Evolutionary conservation across 2,113 vertebrate genomes (phyloP).

Genomic region (Muscicapa adusta): DNA sequence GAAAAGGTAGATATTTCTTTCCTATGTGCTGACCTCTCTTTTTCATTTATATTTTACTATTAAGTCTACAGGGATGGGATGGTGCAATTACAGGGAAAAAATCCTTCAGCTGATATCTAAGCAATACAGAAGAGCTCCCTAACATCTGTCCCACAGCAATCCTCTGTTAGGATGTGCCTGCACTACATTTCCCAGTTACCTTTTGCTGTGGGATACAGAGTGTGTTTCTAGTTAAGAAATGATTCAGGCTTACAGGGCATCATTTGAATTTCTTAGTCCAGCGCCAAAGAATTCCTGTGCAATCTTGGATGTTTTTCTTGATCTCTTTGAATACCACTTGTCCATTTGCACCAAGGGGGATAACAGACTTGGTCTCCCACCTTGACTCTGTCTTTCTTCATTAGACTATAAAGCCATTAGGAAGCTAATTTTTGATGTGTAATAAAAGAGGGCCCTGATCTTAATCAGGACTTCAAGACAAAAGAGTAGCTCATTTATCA

Average conservation of each 20-base stretch:
- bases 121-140: not conserved
- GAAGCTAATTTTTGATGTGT: not conserved
- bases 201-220: not conserved
- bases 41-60: not conserved
- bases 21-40: not conserved
- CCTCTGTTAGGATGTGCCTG: not conserved
- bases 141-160: not conserved
- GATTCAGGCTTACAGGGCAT: not conserved
- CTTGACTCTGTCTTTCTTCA: not conserved
- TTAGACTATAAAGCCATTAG: not conserved
- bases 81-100: not conserved
- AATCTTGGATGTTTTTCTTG: not conserved
- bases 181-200: not conserved
- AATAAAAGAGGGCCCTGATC: not conserved
- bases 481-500: not conserved
- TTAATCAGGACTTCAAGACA: not conserved
- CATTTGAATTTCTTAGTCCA: not conserved
- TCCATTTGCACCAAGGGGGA: not conserved
- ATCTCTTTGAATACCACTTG: not conserved
- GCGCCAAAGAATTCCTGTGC: not conserved
- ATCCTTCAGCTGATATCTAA: not conserved
- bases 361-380: not conserved
- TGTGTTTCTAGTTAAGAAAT: not conserved
- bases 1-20: not conserved
- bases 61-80: not conserved